Percentiles rank a stretch among this genome's conserved stretches.
Evolutionary conservation across 1,140 invertebrate species (phyloP).

Genomic region (Glossosoma conforme): DNA sequence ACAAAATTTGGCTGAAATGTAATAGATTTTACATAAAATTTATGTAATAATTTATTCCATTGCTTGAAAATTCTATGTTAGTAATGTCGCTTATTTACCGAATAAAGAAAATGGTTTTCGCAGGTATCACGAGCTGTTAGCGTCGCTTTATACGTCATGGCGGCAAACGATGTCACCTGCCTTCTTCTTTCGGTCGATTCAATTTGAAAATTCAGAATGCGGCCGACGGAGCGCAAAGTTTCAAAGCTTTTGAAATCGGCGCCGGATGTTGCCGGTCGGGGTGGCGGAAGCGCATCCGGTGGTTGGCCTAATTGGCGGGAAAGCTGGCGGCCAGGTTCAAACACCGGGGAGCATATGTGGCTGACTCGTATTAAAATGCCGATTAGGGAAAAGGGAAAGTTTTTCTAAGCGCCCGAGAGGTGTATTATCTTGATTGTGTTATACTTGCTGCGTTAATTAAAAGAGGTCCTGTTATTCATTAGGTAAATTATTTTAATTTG

Average conservation of each 20-base stretch:
- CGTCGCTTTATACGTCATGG: conserved; percentile 1
- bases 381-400: conserved; percentile 7
- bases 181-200: conserved; percentile 17
- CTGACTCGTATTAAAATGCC: neutral
- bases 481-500: no score
- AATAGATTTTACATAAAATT: no score
- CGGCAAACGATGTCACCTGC: conserved; percentile 11
- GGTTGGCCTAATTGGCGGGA: conserved; percentile 29
- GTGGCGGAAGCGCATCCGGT: conserved; percentile 28
- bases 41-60: no score
- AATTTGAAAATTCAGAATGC: conserved; percentile 21
- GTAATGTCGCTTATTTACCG: no score
- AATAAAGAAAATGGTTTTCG: no score
- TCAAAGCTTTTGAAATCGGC: conserved; percentile 24
- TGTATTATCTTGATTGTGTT: no score
- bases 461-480: no score
- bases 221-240: conserved; percentile 15
- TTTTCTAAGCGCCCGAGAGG: neutral
- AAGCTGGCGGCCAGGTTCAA: conserved; percentile 26
- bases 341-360: conserved; percentile 18
- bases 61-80: no score
- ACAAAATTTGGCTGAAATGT: no score
- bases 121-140: no score
- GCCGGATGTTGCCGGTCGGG: conserved; percentile 27
- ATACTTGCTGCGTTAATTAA: no score